phyloP scores from a whole-genome alignment of 2,888 invertebrate genomes.

The Tipula vernalis region DNA sequence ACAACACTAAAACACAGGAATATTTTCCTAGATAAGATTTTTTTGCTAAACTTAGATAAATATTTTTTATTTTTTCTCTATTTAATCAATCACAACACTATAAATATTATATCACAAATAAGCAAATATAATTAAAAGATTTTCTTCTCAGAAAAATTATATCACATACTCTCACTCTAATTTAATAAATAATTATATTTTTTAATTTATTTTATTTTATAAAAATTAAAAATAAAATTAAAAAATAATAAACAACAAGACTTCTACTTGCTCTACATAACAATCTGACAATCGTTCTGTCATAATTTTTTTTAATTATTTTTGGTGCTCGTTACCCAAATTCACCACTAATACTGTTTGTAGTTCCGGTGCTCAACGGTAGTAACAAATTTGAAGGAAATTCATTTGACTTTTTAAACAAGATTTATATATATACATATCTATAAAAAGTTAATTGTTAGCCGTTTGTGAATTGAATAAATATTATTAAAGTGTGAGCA shows the following conservation, averaged over 20 bases:
- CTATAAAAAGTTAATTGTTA: too few species aligned
- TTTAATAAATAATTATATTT: background rate
- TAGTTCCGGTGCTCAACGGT: background rate
- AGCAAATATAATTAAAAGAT: background rate
- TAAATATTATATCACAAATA: background rate
- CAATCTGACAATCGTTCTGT: constrained; percentile 8
- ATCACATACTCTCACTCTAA: background rate
- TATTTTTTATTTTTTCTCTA: background rate
- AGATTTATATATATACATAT: too few species aligned
- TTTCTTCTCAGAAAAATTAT: background rate
- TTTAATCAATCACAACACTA: background rate
- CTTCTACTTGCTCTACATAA: background rate
- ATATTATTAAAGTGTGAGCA: too few species aligned
- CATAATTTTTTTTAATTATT: background rate
- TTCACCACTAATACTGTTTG: background rate
- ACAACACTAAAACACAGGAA: background rate
- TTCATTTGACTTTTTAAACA: too few species aligned
- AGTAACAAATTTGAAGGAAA: background rate
- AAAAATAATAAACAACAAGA: background rate
- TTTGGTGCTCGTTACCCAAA: background rate
- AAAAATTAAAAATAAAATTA: constrained; percentile 5
- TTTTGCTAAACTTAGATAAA: background rate
- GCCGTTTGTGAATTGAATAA: too few species aligned
- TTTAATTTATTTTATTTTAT: background rate
- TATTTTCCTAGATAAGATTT: background rate